Percentiles rank a stretch among this genome's conserved stretches.
Conservation (phyloP, 2,113 vertebrate species). For the Andinoacara biseriatus region DNA sequence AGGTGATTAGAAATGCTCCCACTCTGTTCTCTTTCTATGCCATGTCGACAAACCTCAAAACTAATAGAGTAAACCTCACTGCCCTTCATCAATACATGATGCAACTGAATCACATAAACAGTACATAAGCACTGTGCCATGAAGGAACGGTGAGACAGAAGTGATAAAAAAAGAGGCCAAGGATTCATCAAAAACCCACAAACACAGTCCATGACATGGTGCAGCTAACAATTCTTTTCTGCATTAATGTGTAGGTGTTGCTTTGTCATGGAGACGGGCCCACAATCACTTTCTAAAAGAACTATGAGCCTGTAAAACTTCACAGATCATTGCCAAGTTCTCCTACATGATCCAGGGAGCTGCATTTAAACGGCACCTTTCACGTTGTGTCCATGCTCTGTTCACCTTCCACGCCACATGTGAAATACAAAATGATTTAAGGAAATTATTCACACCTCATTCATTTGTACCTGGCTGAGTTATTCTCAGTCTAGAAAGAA, state of each 20-base stretch:
- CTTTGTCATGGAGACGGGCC: not conserved
- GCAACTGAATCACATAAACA: not conserved
- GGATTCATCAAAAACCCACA: not conserved
- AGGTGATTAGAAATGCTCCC: not conserved
- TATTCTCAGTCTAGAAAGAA: not conserved
- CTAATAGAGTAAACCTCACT: not conserved
- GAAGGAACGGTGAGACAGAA: not conserved
- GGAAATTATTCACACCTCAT: not conserved
- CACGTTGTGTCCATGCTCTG: not conserved
- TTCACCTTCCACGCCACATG: not conserved
- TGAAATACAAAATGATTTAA: not conserved
- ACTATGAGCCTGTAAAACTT: not conserved
- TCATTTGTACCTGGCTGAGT: not conserved
- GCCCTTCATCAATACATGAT: not conserved
- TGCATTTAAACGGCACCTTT: not conserved
- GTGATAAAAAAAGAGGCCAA: not conserved
- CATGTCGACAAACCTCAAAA: not conserved
- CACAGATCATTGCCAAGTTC: constrained; percentile 1
- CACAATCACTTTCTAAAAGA: not conserved
- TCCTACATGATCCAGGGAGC: not conserved
- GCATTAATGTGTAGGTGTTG: not conserved
- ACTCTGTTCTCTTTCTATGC: not conserved
- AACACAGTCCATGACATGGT: not conserved
- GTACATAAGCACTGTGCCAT: not conserved
- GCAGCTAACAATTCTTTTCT: not conserved